Evolutionary conservation across 2,797 vertebrate genomes (phyloP), one percentile per base, ranked within the genome.

Genomic region (Fistularia commersonii): DNA sequence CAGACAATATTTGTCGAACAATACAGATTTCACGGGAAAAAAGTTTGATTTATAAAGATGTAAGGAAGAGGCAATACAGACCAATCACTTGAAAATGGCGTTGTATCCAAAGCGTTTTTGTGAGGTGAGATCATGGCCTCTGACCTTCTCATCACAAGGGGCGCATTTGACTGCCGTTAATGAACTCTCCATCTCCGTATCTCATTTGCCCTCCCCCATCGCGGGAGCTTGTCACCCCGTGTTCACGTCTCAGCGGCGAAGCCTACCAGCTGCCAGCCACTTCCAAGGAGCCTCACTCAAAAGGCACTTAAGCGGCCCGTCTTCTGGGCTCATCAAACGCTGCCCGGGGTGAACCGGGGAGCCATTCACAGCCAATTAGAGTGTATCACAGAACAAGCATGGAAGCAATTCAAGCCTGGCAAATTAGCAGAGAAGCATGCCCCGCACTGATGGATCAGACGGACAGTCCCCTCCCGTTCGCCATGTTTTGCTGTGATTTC

Each of bases 301-400:
- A 69, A 70, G 69, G 73, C 74, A 78, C 69, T 82, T 76, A 83
- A 68, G 66, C 79, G 64, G 76, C 57, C 23, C 23, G 23, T 66
- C 61, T 60, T 67, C 45, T 57, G 60, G 57, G 60, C 74, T 78
- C 76, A 80, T 82, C 75, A 77, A 76, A 82, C 65, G 72, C 71
- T 72, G 66, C 48, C 52, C 57, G 34, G 57, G 55, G 59, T 54
- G 55, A 74, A 66, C 66, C 32, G 32, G 56, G 63, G 67, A 70
- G 67, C 67, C 57, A 66, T 79, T 75, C 52, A 58, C 55, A 60
- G 72, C 61, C 68, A 77, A 77, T 83, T 79, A 76, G 66, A 57
- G 63, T 54, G 41, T 68, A 23, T 23, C 61, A 45, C 57, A 64
- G 65, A 64, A 57, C 54, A 52, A 41, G 65, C 55, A 61, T 14